phyloP scores from a whole-genome alignment of 92 coral and sea anemone genomes.

The Porites lobata region DNA sequence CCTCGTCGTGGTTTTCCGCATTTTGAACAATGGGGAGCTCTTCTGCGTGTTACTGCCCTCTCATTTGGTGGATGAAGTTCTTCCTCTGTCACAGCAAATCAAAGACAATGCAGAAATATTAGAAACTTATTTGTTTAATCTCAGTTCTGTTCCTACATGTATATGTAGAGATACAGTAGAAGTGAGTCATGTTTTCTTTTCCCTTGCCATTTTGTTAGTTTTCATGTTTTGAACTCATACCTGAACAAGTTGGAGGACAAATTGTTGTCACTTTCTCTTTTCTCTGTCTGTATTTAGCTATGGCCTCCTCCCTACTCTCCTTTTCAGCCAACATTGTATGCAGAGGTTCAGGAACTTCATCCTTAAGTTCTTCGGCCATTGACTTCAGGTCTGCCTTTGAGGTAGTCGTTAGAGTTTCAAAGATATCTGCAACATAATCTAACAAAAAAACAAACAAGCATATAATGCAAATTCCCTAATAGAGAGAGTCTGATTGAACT shows the following conservation, averaged over 20 bases:
- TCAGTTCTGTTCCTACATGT: neutral
- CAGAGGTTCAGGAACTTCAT: constrained; percentile 52
- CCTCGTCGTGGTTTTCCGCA: constrained; percentile 32
- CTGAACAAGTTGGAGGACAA: constrained; percentile 21
- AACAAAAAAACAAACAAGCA: neutral
- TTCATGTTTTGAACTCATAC: neutral
- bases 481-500: neutral
- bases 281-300: neutral
- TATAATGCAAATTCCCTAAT: neutral
- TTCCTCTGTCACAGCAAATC: constrained; percentile 8
- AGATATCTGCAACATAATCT: constrained; percentile 60
- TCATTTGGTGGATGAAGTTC: constrained; percentile 3
- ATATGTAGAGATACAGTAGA: neutral
- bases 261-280: constrained; percentile 11
- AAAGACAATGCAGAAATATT: constrained; percentile 10
- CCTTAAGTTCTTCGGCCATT: constrained; percentile 37
- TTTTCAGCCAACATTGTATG: constrained; percentile 37
- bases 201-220: too few species aligned
- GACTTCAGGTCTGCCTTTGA: constrained; percentile 26
- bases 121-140: constrained; percentile 6
- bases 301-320: constrained; percentile 36
- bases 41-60: constrained; percentile 14
- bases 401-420: constrained; percentile 18
- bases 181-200: too few species aligned
- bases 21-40: constrained; percentile 9